Evolutionary conservation across 2,797 vertebrate genomes (phyloP), one percentile per base, ranked within the genome.

Genomic region (Fringilla coelebs): DNA sequence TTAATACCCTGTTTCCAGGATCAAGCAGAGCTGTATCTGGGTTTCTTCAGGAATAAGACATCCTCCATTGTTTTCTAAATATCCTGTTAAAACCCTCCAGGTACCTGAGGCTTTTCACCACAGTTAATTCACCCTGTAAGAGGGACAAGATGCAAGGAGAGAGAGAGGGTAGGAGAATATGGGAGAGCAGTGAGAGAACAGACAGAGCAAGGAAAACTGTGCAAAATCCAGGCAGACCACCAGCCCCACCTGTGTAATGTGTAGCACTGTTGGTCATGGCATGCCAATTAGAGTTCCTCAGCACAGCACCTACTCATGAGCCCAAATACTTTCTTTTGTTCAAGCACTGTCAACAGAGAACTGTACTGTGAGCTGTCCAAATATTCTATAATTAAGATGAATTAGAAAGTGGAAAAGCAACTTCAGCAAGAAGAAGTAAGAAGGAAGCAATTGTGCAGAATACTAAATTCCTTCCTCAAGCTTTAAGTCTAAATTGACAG

Each of bases 341-440:
- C 76, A 76, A 95, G 88, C 8, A 10, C 73, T 74, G 51, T 83
- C 91, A 97, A 96, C 96, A 96, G 93, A 93, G 90, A 95, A 88
- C 78, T 96, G 92, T 79, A 86, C 88, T 95, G 92, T 70, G 54
- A 93, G 82, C 91, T 96, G 92, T 97, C 93, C 92, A 97, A 95
- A 96, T 97, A 95, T 94, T 94, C 81, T 75, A 87, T 97, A 97
- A 97, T 97, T 96, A 97, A 94, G 96, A 94, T 86, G 79, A 96
- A 96, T 96, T 96, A 96, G 67, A 73, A 94, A 92, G 90, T 77
- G 55, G 45, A 95, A 85, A 90, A 93, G 75, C 29, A 91, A 93
- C 41, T n/a, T 55, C 76, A 84, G 74, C 66, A 79, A 91, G 68
- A 93, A 89, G 88, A 97, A 93, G 71, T 36, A 83, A 82, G 31